Evolutionary conservation across 1,140 invertebrate species (phyloP).

Genomic region (Coptotermes formosanus): DNA sequence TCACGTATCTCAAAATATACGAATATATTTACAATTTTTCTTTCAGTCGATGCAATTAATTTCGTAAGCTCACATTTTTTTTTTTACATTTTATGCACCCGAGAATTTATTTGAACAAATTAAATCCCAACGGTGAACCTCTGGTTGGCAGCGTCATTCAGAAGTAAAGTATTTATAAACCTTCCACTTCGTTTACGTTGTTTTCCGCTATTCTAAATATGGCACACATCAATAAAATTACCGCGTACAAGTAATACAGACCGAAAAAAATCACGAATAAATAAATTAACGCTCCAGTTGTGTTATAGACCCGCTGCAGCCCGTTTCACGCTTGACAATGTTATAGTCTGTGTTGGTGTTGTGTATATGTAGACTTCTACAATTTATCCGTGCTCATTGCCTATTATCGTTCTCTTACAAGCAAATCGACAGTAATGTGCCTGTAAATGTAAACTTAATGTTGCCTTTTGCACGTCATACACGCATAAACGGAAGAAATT

Average conservation of each 20-base stretch:
- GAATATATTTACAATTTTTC: no score
- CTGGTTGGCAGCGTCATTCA: not conserved
- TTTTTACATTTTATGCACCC: not conserved
- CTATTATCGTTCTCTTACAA: not conserved
- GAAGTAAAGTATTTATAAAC: not conserved
- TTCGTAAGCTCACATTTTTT: not conserved
- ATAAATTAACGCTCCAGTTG: not conserved
- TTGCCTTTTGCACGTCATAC: no score
- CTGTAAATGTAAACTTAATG: no score
- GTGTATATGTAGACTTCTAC: not conserved
- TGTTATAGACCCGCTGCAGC: not conserved
- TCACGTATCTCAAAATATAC: no score
- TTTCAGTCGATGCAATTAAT: no score
- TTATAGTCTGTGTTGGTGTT: not conserved
- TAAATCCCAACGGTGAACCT: not conserved
- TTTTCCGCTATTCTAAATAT: not conserved
- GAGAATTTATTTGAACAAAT: not conserved
- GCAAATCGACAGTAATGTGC: no score
- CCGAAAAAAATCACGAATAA: not conserved
- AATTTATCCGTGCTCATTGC: not conserved
- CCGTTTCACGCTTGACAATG: not conserved
- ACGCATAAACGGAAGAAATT: no score
- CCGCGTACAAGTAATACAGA: not conserved
- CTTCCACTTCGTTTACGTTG: not conserved
- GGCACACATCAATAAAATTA: not conserved